Conservation (phyloP, 2,888 invertebrate species). For the Uloborus plumipes region DNA sequence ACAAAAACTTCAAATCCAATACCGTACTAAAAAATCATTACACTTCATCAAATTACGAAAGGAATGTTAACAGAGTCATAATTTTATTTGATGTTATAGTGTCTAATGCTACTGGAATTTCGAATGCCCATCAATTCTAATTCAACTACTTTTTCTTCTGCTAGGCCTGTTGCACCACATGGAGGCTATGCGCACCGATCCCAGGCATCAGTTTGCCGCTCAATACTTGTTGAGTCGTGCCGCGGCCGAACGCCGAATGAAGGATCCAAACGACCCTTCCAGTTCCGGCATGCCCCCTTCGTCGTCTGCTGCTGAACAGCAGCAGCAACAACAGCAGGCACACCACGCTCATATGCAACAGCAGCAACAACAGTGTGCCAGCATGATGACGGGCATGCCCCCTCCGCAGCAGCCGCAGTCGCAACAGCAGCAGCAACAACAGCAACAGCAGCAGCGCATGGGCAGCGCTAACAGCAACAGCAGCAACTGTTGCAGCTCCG, state of each 20-base stretch:
- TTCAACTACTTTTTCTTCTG: conserved; percentile 68
- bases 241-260: conserved; percentile 88
- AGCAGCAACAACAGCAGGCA: neutral
- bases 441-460: conserved; percentile 37
- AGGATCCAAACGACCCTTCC: conserved; percentile 52
- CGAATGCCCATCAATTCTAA: too few relatives aligned
- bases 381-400: conserved; percentile 26
- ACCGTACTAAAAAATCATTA: too few relatives aligned
- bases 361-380: conserved; percentile 31
- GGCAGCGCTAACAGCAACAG: conserved; percentile 50
- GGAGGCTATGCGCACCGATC: conserved; percentile 97
- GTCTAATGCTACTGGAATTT: too few relatives aligned
- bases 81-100: too few relatives aligned
- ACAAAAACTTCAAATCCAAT: too few relatives aligned
- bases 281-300: conserved; percentile 27
- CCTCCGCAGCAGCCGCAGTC: conserved; percentile 20
- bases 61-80: too few relatives aligned
- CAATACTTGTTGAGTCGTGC: conserved; percentile 92
- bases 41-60: too few relatives aligned
- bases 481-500: conserved; percentile 60
- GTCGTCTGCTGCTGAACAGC: conserved; percentile 35
- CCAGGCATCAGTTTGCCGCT: conserved; percentile 94
- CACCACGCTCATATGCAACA: conserved; percentile 36
- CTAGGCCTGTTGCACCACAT: conserved; percentile 91
- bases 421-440: conserved; percentile 37